Evolutionary conservation across 1,140 invertebrate species (phyloP), one percentile per base, ranked within the genome.

Genomic region (Conopomorpha cramerella): DNA sequence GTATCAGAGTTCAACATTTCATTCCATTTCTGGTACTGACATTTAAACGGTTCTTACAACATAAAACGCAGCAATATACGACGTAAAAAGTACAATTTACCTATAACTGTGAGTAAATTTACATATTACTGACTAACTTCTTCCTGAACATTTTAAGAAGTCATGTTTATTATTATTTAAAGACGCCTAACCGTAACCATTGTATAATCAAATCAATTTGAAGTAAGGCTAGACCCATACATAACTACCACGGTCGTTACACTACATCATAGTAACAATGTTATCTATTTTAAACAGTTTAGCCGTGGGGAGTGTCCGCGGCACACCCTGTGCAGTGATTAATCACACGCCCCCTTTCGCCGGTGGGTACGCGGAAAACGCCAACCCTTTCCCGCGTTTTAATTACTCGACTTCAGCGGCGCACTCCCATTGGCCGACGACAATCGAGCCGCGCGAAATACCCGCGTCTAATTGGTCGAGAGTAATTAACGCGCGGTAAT

Each of bases 371-470:
- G 56, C 61, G 57, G 55, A 66, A 66, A 55, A 74, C 71, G 71
- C 64, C 54, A 71, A 71, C 70, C 70, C 67, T 74, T 74, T 67
- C 52, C n/a, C n/a, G 45, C 52, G 54, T 63, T 49, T 70, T 74
- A 74, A 74, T 74, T 74, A 74, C 70, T 62, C 66, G 66, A 62
- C 49, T 70, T 64, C 62, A 73, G 62, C 36, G 49, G 18, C 42
- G 57, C 41, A 28, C 48, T 46, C 45, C 60, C 41, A 74, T 68
- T 74, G 66, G 70, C 32, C 41, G 41, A 36, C 10, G 3, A 4
- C 13, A 33, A 41, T 52, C 45, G 39, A 51, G 51, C 49, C 41
- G 41, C 47, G 46, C 58, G 64, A 57, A n/a, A n/a, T n/a, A n/a
- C 60, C 54, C 49, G 49, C 42, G 30, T 34, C 54, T 74, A 74